A percentile compares a stretch with the other conserved stretches of the same genome.
Conservation (phyloP, 2,797 vertebrate genomes). For the Craterocephalus amniculus region DNA sequence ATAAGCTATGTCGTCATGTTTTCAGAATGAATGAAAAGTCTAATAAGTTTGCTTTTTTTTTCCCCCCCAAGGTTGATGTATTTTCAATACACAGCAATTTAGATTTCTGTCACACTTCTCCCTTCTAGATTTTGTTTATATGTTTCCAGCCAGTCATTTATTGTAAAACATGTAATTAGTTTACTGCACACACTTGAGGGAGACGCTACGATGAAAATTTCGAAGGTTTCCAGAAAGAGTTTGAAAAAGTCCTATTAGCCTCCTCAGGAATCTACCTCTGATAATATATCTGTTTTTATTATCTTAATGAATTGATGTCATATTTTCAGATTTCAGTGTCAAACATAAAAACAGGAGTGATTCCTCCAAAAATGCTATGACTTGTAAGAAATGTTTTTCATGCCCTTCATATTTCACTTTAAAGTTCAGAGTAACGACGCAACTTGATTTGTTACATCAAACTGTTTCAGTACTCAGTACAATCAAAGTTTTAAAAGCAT, state of each 20-base stretch:
- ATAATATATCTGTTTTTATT: constrained; percentile 16
- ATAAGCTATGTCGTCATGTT: background rate
- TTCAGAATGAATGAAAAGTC: background rate
- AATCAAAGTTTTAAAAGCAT: constrained; percentile 48
- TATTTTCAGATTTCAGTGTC: background rate
- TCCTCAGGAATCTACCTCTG: constrained; percentile 5
- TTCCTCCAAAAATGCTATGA: background rate
- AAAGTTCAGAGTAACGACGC: constrained; percentile 20
- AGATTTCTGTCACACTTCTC: constrained; percentile 8
- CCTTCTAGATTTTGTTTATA: constrained; percentile 13
- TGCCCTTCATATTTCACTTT: constrained; percentile 14
- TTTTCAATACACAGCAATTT: constrained; percentile 10
- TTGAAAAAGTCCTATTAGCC: constrained; percentile 11
- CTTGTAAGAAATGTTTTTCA: constrained; percentile 3
- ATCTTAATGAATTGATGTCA: constrained; percentile 6
- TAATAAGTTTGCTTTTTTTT: background rate
- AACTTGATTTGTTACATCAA: constrained; percentile 43
- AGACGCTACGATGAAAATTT: constrained; percentile 15
- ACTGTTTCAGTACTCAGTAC: constrained; percentile 25
- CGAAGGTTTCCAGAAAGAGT: constrained; percentile 22
- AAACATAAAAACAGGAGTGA: constrained; percentile 1
- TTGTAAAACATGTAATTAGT: constrained; percentile 30
- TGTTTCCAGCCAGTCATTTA: constrained; percentile 14
- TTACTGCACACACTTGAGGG: background rate
- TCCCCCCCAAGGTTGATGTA: background rate